A percentile compares a stretch with the other conserved stretches of the same genome.
Conservation (phyloP, 2,797 vertebrate genomes). For the Rhadinocentrus ornatus region DNA sequence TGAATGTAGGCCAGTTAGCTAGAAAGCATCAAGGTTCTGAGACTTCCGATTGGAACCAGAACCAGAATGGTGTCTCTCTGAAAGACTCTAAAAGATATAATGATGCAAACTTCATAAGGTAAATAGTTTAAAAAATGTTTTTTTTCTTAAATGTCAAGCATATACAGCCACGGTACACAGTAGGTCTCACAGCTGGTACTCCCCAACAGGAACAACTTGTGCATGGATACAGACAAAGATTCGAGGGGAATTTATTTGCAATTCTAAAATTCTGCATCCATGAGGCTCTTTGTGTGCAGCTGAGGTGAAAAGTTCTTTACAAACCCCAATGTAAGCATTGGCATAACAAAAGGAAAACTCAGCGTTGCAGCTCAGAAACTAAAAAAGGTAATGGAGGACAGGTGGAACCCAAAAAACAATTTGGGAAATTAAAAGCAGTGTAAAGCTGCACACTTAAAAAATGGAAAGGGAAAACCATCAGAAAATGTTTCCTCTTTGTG, state of each 20-base stretch:
- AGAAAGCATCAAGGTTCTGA: too few species aligned
- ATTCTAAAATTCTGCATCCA: background rate
- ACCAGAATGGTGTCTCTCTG: too few species aligned
- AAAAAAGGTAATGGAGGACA: conserved; percentile 30
- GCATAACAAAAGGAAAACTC: conserved; percentile 15
- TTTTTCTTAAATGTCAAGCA: too few species aligned
- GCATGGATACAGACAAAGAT: background rate
- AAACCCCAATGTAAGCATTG: background rate
- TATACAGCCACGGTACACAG: too few species aligned
- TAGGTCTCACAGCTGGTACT: too few species aligned
- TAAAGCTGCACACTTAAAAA: conserved; percentile 17
- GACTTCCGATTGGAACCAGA: too few species aligned
- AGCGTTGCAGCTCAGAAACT: background rate
- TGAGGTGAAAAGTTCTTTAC: background rate
- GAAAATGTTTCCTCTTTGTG: conserved; percentile 20
- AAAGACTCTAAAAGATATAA: too few species aligned
- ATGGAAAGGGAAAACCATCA: conserved; percentile 4
- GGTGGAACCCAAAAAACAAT: background rate
- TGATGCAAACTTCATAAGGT: too few species aligned
- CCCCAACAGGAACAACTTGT: too few species aligned
- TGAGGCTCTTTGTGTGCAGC: background rate
- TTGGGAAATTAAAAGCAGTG: conserved; percentile 16
- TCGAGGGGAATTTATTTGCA: too few species aligned
- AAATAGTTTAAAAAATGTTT: too few species aligned
- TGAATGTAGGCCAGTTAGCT: too few species aligned